Conservation (phyloP, 2,888 invertebrate genomes). For the Amphipoea lucens region DNA sequence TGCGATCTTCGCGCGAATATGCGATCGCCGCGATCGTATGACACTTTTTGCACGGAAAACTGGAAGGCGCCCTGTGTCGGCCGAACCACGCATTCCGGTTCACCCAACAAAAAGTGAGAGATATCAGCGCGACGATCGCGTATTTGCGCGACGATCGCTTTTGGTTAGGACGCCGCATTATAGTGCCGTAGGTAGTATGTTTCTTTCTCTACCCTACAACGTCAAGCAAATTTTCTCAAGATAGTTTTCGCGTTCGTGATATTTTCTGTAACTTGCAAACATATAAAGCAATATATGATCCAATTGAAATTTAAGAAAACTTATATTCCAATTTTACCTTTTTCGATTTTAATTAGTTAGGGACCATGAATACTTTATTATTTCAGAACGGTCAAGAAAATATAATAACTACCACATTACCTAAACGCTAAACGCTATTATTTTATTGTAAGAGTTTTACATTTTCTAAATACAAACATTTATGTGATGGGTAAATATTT, state of each 20-base stretch:
- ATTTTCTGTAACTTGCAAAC: no score
- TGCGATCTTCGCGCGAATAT: neutral
- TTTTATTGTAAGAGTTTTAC: slow-evolving; percentile 36
- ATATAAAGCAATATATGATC: neutral
- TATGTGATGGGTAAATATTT: slow-evolving; percentile 68
- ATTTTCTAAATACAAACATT: slow-evolving; percentile 56
- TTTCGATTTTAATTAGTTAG: neutral
- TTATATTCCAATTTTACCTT: neutral
- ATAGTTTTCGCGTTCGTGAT: neutral
- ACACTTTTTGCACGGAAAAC: neutral
- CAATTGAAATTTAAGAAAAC: neutral
- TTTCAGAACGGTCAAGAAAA: neutral
- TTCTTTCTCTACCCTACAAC: neutral
- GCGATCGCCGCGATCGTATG: neutral
- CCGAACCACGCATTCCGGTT: neutral
- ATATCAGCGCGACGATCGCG: neutral
- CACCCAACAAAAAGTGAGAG: no score
- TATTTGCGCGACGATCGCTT: neutral
- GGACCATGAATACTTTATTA: neutral
- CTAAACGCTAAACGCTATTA: slow-evolving; percentile 14
- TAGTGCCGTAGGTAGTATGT: neutral
- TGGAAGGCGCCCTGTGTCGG: neutral
- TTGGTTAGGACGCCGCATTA: neutral
- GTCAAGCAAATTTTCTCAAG: neutral
- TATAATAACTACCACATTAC: neutral